Base-by-base conservation (phyloP, 2,113 vertebrate species). In the Nematolebias whitei region DNA sequence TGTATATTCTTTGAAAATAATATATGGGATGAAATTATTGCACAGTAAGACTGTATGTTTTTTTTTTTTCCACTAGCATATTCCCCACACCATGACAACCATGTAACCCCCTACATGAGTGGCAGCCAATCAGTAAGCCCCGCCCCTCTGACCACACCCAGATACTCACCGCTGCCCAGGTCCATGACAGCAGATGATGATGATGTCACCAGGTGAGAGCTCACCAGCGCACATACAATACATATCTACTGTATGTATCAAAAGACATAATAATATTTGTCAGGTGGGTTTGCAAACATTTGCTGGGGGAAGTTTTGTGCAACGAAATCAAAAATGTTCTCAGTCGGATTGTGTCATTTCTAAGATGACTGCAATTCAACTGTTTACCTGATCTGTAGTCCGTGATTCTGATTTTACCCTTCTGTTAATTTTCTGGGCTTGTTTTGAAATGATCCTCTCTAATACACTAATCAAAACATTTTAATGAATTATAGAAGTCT, bases 1-100 rank as follows among this genome's bases (percentile, higher is more conserved):
- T 16, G 12, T 15, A 8, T 24, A 13, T 48, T 48, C 13, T 7
- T 19, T 49, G 6, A 50, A 50, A 4, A 4, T 49, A 52, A 8
- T 41, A 15, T 15, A 29, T 29, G 15, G 3, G 13, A 41, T 12
- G 3, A 41, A 52, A 4, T 12, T 29, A 10, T 20, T 20, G n/a
- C 0, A 29, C 0, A 0, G 5, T 32, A 49, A 56, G 49, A 13
- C 43, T 24, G 22, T 11, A 2, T 9, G 16, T 51, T 1, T 64
- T 35, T 1, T 1, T 84, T 76, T 12, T 67, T 62, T 65, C 9
- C 87, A 85, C 2, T 88, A 99, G 97, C 97, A 49, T 93, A 95
- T 90, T 93, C 95, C 70, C 95, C 94, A 22, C 94, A 96, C 78
- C 85, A 95, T 68, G 97, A 98, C 85, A 98, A 98, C 87, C 96